These are phyloP conservation scores for Leptopilina clavipes DNA, from an alignment of 1,140 invertebrate species.

Conservation along the genomic window DNA sequence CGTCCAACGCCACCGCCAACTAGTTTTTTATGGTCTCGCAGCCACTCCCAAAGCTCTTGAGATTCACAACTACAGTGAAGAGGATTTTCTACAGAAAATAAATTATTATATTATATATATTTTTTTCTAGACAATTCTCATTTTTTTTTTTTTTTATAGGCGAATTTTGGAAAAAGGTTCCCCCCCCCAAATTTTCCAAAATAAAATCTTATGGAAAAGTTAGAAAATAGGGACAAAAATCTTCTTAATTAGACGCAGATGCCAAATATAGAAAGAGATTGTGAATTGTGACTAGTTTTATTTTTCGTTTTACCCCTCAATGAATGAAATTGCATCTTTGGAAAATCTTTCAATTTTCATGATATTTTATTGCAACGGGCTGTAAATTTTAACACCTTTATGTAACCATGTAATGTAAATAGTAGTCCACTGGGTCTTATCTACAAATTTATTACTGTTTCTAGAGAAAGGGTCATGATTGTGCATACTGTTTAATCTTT, in stretches of 20 bases:
- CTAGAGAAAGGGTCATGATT: slow-evolving; percentile 4
- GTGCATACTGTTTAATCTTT: slow-evolving; percentile 19
- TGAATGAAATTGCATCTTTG: too few relatives aligned
- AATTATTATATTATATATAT: slow-evolving; percentile 25
- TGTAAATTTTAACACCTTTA: slow-evolving; percentile 2
- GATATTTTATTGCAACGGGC: not conserved
- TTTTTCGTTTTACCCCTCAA: too few relatives aligned
- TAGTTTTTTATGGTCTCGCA: slow-evolving; percentile 87
- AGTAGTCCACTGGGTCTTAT: not conserved
- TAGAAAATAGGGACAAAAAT: too few relatives aligned
- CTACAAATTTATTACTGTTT: slow-evolving; percentile 16
- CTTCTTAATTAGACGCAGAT: too few relatives aligned
- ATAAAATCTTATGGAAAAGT: not conserved
- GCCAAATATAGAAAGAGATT: too few relatives aligned
- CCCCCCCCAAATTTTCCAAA: not conserved
- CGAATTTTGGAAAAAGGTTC: too few relatives aligned
- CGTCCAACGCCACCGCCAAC: slow-evolving; percentile 77
- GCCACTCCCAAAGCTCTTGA: slow-evolving; percentile 92
- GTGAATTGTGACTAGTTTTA: too few relatives aligned
- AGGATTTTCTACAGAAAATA: slow-evolving; percentile 84
- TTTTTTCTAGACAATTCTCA: not conserved
- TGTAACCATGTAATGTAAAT: slow-evolving; percentile 9
- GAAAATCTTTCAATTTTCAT: too few relatives aligned
- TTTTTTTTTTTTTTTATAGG: not conserved
- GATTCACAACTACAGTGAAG: slow-evolving; percentile 89